Percentiles rank a stretch among this genome's conserved stretches.
Evolutionary conservation across 2,888 invertebrate species (phyloP).

Genomic region (Heteromurus nitidus): DNA sequence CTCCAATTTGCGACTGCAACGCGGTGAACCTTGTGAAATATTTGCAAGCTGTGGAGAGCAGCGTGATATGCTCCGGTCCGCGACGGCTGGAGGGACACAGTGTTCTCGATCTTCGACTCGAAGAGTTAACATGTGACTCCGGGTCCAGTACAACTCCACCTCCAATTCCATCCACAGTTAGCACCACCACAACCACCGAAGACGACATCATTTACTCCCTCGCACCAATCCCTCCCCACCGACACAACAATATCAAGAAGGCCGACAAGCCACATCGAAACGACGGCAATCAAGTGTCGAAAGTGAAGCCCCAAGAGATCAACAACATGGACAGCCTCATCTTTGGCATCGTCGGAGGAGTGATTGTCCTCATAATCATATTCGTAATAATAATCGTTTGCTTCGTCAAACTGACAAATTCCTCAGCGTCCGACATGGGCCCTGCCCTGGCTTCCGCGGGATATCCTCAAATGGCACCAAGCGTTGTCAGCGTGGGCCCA

Average conservation of each 20-base stretch:
- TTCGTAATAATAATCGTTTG: constrained; percentile 89
- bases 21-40: constrained; percentile 76
- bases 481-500: constrained; percentile 74
- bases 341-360: constrained; percentile 95
- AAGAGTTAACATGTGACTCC: constrained; percentile 87
- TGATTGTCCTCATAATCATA: constrained; percentile 92
- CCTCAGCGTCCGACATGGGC: constrained; percentile 52
- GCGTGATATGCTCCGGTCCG: constrained; percentile 76
- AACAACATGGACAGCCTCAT: constrained; percentile 94
- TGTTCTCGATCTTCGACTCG: constrained; percentile 86
- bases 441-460: constrained; percentile 36
- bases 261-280: constrained; percentile 43
- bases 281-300: constrained; percentile 75
- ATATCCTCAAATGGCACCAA: constrained; percentile 76
- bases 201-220: constrained; percentile 94
- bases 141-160: constrained; percentile 78
- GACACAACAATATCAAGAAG: constrained; percentile 52
- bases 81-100: constrained; percentile 82
- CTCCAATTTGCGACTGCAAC: constrained; percentile 90
- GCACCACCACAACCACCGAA: constrained; percentile 82
- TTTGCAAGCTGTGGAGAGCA: constrained; percentile 69
- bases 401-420: constrained; percentile 83
- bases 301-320: constrained; percentile 80
- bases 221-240: constrained; percentile 80
- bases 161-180: constrained; percentile 74